Percentiles rank a stretch among this genome's conserved stretches.
Conservation (phyloP, 2,113 vertebrate species). For the Thunnus maccoyii region DNA sequence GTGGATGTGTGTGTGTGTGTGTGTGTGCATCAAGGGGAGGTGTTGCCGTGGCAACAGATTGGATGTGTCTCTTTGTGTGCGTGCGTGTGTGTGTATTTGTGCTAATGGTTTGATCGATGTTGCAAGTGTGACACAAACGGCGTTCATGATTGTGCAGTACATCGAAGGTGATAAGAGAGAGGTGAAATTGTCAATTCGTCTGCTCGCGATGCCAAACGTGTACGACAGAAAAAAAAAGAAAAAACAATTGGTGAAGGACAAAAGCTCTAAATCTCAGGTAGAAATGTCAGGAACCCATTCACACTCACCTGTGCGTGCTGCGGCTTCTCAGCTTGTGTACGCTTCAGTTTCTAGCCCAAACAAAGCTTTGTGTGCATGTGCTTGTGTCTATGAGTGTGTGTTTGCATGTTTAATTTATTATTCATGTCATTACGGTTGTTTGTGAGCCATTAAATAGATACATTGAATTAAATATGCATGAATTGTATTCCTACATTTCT, state of each 20-base stretch:
- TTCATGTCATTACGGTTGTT: conserved; percentile 64
- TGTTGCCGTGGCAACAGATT: conserved; percentile 74
- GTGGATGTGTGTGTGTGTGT: conserved; percentile 5
- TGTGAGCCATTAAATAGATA: conserved; percentile 68
- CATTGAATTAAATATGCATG: conserved; percentile 67
- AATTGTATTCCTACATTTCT: conserved; percentile 30
- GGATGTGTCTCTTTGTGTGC: neutral
- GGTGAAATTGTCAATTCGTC: conserved; percentile 17
- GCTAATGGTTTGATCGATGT: conserved; percentile 72
- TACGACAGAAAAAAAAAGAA: conserved; percentile 14
- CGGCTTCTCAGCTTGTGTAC: conserved; percentile 2
- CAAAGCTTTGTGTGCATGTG: conserved; percentile 23
- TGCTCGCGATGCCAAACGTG: conserved; percentile 45
- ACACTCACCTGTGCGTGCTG: conserved; percentile 29
- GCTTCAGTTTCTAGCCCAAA: conserved; percentile 35
- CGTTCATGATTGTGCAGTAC: conserved; percentile 54
- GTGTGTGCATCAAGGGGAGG: conserved; percentile 26
- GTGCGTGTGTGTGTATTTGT: conserved; percentile 13
- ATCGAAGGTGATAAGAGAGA: conserved; percentile 59
- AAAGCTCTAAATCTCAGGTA: conserved; percentile 42
- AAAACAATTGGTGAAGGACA: conserved; percentile 49
- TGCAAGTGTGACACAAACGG: conserved; percentile 54
- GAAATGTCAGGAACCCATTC: conserved; percentile 36
- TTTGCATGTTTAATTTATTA: conserved; percentile 62
- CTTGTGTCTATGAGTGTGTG: conserved; percentile 9